These are phyloP conservation scores for Pagetopsis macropterus DNA, from an alignment of 2,797 vertebrate genomes.

Conservation along the genomic window DNA sequence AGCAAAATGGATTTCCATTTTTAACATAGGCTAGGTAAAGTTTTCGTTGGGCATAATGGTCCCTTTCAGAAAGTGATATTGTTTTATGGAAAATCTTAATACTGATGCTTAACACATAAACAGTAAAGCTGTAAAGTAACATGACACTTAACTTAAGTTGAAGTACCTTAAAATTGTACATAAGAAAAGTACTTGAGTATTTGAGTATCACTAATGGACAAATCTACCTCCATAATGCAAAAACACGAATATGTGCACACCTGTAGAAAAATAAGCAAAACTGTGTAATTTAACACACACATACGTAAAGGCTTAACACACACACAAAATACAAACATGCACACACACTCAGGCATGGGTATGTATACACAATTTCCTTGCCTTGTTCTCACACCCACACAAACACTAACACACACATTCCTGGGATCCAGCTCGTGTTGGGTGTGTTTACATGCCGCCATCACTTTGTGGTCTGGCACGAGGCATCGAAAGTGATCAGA, in stretches of 20 bases:
- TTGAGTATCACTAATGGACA: not conserved
- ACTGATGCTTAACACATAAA: not conserved
- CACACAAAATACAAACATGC: slow-evolving; percentile 4
- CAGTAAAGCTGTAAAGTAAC: not conserved
- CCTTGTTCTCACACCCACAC: slow-evolving; percentile 61
- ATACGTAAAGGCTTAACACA: not conserved
- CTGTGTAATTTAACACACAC: not conserved
- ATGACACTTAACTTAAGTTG: not conserved
- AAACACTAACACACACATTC: slow-evolving; percentile 64
- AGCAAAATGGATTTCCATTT: not conserved
- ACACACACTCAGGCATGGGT: slow-evolving; percentile 26
- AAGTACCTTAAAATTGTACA: not conserved
- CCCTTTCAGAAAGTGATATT: not conserved
- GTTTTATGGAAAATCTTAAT: not conserved
- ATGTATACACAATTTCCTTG: slow-evolving; percentile 49
- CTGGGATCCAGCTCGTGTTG: slow-evolving; percentile 50
- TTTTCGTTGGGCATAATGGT: not conserved
- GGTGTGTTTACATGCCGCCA: slow-evolving; percentile 75
- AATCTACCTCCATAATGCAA: not conserved
- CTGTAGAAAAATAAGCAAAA: not conserved
- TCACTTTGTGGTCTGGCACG: slow-evolving; percentile 75
- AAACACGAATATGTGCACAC: not conserved
- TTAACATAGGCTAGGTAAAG: not conserved
- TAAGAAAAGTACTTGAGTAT: not conserved
- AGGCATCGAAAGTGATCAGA: slow-evolving; percentile 79